A percentile compares a stretch with the other conserved stretches of the same genome.
phyloP scores from a whole-genome alignment of 92 coral and sea anemone genomes.

The Epizoanthus illoricatus region DNA sequence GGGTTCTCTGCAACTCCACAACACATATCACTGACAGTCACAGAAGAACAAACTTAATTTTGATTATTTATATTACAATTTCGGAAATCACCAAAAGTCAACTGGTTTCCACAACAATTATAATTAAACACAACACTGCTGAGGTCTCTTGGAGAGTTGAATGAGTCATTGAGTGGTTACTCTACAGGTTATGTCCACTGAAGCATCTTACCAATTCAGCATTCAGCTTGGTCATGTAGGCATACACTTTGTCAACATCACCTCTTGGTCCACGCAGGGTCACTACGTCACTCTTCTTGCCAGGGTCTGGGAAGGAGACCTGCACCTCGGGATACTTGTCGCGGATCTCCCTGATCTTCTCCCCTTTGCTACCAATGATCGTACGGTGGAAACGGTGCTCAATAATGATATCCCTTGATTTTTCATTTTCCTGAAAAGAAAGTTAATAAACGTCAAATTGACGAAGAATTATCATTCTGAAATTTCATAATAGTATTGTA shows the following conservation, averaged over 20 bases:
- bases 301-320: slow-evolving; percentile 94
- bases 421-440: slow-evolving; percentile 82
- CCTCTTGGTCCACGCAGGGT: slow-evolving; percentile 93
- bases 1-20: no score
- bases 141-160: no score
- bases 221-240: slow-evolving; percentile 85
- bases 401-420: slow-evolving; percentile 89
- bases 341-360: slow-evolving; percentile 88
- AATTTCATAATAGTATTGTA: no score
- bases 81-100: no score
- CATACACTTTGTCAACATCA: slow-evolving; percentile 90
- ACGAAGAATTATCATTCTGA: no score
- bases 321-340: slow-evolving; percentile 93
- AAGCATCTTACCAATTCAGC: slow-evolving; percentile 77
- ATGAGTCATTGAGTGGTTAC: background rate
- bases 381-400: slow-evolving; percentile 94
- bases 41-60: no score
- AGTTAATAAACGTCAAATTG: no score
- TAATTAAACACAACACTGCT: no score
- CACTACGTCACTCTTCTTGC: slow-evolving; percentile 83
- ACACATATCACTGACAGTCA: no score
- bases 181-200: background rate
- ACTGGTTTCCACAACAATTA: no score
- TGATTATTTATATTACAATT: no score
- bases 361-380: slow-evolving; percentile 94